These are phyloP conservation scores for Corella eumyota DNA, from an alignment of 23 tunicate species.

Conservation along the genomic window DNA sequence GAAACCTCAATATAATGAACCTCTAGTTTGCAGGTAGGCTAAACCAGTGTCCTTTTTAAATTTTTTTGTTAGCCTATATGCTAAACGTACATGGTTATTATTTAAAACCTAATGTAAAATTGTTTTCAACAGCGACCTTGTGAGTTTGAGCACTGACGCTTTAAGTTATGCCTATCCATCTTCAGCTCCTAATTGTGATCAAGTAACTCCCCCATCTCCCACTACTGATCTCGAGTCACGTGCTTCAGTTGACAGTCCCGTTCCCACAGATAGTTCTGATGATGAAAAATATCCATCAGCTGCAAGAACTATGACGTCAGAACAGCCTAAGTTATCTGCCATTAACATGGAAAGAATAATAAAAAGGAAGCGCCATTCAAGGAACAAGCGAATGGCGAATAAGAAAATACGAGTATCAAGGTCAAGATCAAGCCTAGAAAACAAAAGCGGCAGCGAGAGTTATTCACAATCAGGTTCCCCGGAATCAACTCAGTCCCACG, in stretches of 20 bases:
- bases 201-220: too few species aligned
- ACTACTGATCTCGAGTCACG: too few species aligned
- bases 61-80: too few species aligned
- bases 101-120: background rate
- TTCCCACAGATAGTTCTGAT: conserved; percentile 47
- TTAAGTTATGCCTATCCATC: too few species aligned
- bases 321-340: conserved; percentile 4
- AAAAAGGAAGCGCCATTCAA: background rate
- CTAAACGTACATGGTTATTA: too few species aligned
- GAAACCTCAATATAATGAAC: too few species aligned
- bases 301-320: background rate
- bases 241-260: conserved; percentile 53
- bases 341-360: background rate
- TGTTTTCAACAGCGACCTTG: conserved; percentile 8
- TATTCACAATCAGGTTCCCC: background rate
- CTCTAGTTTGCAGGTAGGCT: too few species aligned
- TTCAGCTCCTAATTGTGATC: too few species aligned
- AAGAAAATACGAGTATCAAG: background rate
- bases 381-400: background rate
- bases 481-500: too few species aligned
- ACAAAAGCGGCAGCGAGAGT: background rate
- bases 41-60: too few species aligned
- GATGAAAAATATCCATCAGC: conserved; percentile 4
- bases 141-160: conserved; percentile 12
- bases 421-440: background rate